Evolutionary conservation across 2,113 vertebrate genomes (phyloP).

Genomic region (Nymphicus hollandicus): DNA sequence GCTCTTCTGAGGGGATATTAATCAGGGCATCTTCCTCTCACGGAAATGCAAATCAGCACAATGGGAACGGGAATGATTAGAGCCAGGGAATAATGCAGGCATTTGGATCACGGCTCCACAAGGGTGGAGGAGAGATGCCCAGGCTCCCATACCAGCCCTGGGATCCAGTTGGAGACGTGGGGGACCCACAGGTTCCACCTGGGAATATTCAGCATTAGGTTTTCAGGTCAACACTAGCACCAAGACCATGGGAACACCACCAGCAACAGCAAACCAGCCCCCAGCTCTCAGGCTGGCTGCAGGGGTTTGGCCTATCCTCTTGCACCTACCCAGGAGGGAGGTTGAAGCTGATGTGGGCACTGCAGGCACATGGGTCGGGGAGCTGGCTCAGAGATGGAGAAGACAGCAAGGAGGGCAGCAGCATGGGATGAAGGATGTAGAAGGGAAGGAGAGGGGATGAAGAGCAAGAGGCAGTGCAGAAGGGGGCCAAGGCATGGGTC

Average conservation of each 20-base stretch:
- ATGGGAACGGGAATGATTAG: conserved; percentile 42
- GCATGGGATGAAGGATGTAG: not conserved
- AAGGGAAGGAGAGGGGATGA: not conserved
- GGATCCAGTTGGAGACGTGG: not conserved
- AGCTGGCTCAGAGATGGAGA: not conserved
- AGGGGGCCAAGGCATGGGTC: not conserved
- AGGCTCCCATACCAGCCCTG: fast-evolving
- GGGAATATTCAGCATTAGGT: not conserved
- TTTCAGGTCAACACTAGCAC: not conserved
- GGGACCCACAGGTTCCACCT: fast-evolving
- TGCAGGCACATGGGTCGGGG: fast-evolving
- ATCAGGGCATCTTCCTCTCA: conserved; percentile 64
- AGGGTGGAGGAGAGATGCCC: not conserved
- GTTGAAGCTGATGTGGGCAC: not conserved
- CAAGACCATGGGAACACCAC: not conserved
- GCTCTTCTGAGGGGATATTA: conserved; percentile 68
- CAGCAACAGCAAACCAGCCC: not conserved
- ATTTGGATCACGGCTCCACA: not conserved
- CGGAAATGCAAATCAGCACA: conserved; percentile 67
- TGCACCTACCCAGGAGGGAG: not conserved
- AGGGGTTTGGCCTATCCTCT: not conserved
- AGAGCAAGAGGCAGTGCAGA: not conserved
- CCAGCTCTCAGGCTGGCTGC: not conserved
- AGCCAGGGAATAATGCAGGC: conserved; percentile 4
- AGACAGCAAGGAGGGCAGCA: not conserved